Evolutionary conservation across 1,140 invertebrate species (phyloP).

Genomic region (Aradophagus sp.): DNA sequence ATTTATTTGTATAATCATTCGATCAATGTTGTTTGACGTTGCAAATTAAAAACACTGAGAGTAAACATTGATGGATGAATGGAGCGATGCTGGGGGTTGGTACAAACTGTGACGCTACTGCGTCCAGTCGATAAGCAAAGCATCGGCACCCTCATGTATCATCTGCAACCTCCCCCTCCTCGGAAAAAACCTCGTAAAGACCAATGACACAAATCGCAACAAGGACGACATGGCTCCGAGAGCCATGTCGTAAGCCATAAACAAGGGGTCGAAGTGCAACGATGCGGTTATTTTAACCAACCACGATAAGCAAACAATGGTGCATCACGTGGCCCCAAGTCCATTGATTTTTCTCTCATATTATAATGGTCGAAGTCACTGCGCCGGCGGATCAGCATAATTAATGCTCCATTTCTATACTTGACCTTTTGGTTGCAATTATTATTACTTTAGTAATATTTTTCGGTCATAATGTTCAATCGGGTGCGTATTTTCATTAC

Average conservation of each 20-base stretch:
- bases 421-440: too few species aligned
- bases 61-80: slow-evolving; percentile 32
- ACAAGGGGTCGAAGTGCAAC: slow-evolving; percentile 33
- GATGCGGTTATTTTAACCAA: slow-evolving; percentile 51
- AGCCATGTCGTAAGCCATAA: slow-evolving; percentile 47
- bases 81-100: slow-evolving; percentile 19
- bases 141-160: slow-evolving; percentile 38
- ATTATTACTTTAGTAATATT: too few species aligned
- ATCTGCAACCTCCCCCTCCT: slow-evolving; percentile 40
- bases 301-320: slow-evolving; percentile 55
- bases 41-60: slow-evolving; percentile 12
- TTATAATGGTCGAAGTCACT: slow-evolving; percentile 7
- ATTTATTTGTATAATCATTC: too few species aligned
- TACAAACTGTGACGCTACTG: slow-evolving; percentile 27
- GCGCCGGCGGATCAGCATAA: slow-evolving; percentile 6
- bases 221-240: slow-evolving; percentile 53
- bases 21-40: not conserved
- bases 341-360: slow-evolving; percentile 26
- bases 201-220: slow-evolving; percentile 64
- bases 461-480: too few species aligned
- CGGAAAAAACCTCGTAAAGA: slow-evolving; percentile 54
- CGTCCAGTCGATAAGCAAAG: slow-evolving; percentile 56
- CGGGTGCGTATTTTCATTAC: too few species aligned
- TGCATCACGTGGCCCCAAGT: slow-evolving; percentile 7
- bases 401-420: too few species aligned